A percentile compares a stretch with the other conserved stretches of the same genome.
Evolutionary conservation across 2,888 invertebrate genomes (phyloP).

Genomic region (Stramonita haemastoma): DNA sequence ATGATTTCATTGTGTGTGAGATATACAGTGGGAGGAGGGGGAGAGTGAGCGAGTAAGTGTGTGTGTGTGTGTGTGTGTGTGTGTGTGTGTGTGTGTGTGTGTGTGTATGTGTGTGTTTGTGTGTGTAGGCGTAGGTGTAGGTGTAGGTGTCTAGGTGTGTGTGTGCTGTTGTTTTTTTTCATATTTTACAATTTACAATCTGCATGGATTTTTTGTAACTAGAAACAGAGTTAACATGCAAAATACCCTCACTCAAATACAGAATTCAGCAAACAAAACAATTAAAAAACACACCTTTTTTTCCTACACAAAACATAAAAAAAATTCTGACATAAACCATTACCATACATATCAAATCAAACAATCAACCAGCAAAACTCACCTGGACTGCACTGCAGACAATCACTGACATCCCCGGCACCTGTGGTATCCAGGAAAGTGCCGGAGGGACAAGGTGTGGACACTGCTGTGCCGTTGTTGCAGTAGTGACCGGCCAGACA

Average conservation of each 20-base stretch:
- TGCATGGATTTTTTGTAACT: too few species aligned
- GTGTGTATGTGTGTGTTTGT: not conserved
- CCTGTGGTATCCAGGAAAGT: constrained; percentile 66
- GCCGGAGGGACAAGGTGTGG: constrained; percentile 71
- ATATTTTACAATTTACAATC: too few species aligned
- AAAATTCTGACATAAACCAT: too few species aligned
- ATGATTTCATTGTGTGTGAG: not conserved
- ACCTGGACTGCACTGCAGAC: constrained; percentile 70
- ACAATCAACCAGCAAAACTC: constrained; percentile 9
- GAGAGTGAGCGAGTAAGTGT: too few species aligned
- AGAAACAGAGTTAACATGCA: too few species aligned
- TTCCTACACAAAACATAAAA: too few species aligned
- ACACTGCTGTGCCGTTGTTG: constrained; percentile 68
- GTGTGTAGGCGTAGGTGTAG: not conserved
- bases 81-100: not conserved
- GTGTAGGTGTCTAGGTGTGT: not conserved
- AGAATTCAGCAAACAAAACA: too few species aligned
- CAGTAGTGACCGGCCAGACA: constrained; percentile 74
- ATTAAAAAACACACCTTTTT: too few species aligned
- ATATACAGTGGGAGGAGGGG: too few species aligned
- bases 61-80: not conserved
- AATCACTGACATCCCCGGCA: constrained; percentile 64
- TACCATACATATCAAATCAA: not conserved
- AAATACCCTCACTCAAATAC: too few species aligned
- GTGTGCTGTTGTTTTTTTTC: too few species aligned